Base-by-base conservation (phyloP, 2,113 vertebrate species). In the Nannobrachium achirus region DNA sequence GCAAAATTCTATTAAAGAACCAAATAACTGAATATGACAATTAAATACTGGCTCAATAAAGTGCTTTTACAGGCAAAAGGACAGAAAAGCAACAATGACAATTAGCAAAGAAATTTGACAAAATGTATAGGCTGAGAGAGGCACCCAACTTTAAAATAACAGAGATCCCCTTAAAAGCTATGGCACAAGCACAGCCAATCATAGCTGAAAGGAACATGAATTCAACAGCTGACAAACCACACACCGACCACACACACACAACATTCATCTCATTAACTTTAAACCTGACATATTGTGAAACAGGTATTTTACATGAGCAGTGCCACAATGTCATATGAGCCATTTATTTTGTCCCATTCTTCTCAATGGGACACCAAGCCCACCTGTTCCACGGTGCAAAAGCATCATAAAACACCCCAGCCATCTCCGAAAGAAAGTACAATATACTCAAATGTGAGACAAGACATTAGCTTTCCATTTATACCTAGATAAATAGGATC, bases 31-130 rank as follows among this genome's bases (percentile, higher is more conserved):
- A 64, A 65, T 64, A 69, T 63, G 48, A 59, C 39, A 38, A 10
- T 53, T 19, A 41, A 39, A 18, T 16, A 52, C 56, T 8, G 48
- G 48, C 19, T 1, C 41, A 49, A 63, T 74, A 84, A 84, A 81
- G 72, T 76, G 72, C 75, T 58, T 61, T 68, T 40, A 76, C 51
- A 66, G 57, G 68, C 63, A 52, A 60, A 42, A 48, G 69, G 19
- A 63, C 58, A 19, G 25, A 6, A 46, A 52, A 58, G 16, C 41
- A 49, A n/a, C 41, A 49, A n/a, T 19, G 51, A 52, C 66, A 20
- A 52, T 48, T 8, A 56, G 44, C 13, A 20, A 52, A 49, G 25
- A 53, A 25, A 50, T 48, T 57, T 64, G 20, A 42, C 25, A 33
- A n/a, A n/a, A 33, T 33, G 25, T 56, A 20, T 62, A 38, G 53